Evolutionary conservation across 2,797 vertebrate species (phyloP).

Genomic region (Furcifer pardalis): DNA sequence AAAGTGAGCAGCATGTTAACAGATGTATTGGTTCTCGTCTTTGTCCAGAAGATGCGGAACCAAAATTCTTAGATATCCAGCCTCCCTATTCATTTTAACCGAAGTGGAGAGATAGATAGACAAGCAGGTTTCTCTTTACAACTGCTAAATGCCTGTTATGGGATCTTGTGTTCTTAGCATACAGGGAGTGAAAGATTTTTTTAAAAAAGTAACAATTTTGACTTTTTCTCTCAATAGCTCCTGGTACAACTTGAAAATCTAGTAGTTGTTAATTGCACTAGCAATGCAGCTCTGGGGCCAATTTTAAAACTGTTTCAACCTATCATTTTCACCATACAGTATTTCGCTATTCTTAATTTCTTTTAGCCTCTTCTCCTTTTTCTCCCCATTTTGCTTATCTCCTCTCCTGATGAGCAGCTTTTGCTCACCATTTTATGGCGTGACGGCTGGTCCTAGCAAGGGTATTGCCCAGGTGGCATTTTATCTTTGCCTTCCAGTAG

Average conservation of each 20-base stretch:
- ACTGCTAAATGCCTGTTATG: background rate
- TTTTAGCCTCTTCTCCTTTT: background rate
- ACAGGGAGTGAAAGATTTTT: background rate
- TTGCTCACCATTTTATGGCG: background rate
- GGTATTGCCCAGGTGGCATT: background rate
- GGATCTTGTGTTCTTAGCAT: background rate
- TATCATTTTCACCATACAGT: background rate
- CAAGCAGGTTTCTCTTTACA: background rate
- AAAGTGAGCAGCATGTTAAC: background rate
- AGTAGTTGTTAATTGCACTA: background rate
- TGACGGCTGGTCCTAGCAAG: background rate
- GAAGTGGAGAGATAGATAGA: background rate
- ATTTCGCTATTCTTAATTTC: background rate
- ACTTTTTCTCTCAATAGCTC: background rate
- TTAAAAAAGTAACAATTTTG: background rate
- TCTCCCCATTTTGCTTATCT: background rate
- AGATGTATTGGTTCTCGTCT: background rate
- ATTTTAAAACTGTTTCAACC: background rate
- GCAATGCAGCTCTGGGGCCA: background rate
- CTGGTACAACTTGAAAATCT: background rate
- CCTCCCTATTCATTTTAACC: background rate
- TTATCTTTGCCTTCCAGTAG: no score
- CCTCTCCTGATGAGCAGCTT: background rate
- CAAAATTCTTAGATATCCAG: background rate
- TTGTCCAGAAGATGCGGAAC: conserved; percentile 3